Evolutionary conservation across 1,140 invertebrate species (phyloP).

Genomic region (Drosophila eugracilis): DNA sequence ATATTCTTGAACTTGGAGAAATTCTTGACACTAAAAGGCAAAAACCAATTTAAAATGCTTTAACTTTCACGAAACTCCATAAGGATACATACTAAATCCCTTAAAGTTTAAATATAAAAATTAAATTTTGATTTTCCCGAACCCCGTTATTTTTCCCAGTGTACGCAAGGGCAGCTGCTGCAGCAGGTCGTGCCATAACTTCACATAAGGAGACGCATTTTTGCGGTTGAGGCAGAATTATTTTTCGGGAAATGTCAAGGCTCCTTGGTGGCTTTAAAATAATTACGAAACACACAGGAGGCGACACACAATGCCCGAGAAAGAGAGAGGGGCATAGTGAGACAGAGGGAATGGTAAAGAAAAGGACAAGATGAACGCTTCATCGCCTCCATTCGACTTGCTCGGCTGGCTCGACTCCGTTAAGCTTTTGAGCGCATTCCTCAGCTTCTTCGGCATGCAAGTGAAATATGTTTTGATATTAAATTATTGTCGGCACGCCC

Average conservation of each 20-base stretch:
- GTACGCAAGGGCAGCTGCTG: constrained; percentile 1
- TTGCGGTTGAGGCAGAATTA: constrained; percentile 24
- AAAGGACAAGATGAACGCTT: constrained; percentile 40
- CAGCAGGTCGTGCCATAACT: constrained; percentile 48
- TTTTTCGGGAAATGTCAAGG: constrained; percentile 65
- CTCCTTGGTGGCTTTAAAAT: constrained; percentile 68
- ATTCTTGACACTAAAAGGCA: too few species aligned
- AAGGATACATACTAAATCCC: too few species aligned
- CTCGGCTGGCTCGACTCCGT: constrained; percentile 32
- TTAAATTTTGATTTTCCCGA: too few species aligned
- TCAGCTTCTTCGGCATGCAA: constrained; percentile 75
- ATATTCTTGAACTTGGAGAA: constrained; percentile 2
- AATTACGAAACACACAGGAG: constrained; percentile 40
- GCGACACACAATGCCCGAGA: background rate
- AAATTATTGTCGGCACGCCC: constrained; percentile 77
- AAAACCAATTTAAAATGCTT: too few species aligned
- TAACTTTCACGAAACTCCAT: too few species aligned
- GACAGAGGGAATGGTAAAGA: background rate
- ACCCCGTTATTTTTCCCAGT: background rate
- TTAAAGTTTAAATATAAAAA: too few species aligned
- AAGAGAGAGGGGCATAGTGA: background rate
- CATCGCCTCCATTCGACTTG: constrained; percentile 57
- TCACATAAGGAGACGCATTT: constrained; percentile 42
- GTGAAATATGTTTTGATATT: constrained; percentile 83
- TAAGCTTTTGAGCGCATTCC: constrained; percentile 67